Conservation (phyloP, 1,140 invertebrate species). For the Leptestheria dahalacensis region DNA sequence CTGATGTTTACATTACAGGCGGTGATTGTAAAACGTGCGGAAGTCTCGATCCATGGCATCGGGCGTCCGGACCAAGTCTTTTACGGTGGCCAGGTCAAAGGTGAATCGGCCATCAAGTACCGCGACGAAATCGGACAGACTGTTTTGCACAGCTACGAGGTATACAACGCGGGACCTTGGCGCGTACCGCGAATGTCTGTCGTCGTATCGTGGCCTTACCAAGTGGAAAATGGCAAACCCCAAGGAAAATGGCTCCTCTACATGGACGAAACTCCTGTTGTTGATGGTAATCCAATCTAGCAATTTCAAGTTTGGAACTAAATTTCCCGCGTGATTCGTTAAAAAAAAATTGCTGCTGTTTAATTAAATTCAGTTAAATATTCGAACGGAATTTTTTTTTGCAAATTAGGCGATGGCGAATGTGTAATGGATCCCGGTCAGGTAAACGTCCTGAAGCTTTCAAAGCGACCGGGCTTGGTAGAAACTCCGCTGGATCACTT, state of each 20-base stretch:
- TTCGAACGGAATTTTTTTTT: too few species aligned
- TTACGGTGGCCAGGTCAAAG: constrained; percentile 67
- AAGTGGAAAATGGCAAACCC: constrained; percentile 57
- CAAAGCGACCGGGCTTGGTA: constrained; percentile 34
- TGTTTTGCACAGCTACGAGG: constrained; percentile 69
- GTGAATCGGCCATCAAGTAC: constrained; percentile 63
- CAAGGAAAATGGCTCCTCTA: constrained; percentile 83
- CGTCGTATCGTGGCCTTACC: constrained; percentile 75
- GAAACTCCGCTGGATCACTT: constrained; percentile 24
- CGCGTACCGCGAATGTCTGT: constrained; percentile 58
- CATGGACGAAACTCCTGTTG: constrained; percentile 57
- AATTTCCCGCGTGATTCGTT: not conserved
- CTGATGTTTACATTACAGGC: too few species aligned
- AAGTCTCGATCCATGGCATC: constrained; percentile 60
- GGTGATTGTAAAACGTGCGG: constrained; percentile 61
- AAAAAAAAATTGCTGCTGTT: not conserved
- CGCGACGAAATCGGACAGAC: constrained; percentile 71
- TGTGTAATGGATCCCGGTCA: constrained; percentile 39
- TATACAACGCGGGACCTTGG: constrained; percentile 78
- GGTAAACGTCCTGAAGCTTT: constrained; percentile 53
- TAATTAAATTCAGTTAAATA: too few species aligned
- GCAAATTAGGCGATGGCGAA: constrained; percentile 39
- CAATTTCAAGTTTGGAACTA: too few species aligned
- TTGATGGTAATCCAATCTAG: constrained; percentile 47
- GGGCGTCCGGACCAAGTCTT: constrained; percentile 58